Evolutionary conservation across 2,113 vertebrate species (phyloP).

Genomic region (Nothocercus julius): DNA sequence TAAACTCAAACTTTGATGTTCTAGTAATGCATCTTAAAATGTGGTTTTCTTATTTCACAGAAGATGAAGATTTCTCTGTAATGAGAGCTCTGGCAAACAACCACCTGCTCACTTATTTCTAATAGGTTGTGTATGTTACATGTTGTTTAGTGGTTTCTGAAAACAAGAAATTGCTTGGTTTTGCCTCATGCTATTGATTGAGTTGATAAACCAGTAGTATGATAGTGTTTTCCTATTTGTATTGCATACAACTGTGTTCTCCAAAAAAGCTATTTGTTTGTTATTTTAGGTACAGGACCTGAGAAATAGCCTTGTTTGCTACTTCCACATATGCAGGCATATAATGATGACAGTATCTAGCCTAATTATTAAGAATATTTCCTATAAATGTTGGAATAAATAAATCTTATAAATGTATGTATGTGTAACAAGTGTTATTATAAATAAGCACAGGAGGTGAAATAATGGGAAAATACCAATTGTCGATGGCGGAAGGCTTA

Average conservation of each 20-base stretch:
- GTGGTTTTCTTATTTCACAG: neutral
- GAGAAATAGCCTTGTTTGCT: neutral
- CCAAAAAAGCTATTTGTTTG: neutral
- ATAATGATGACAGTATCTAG: neutral
- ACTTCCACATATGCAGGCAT: neutral
- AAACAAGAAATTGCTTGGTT: neutral
- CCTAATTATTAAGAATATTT: neutral
- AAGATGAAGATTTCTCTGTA: neutral
- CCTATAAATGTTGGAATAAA: neutral
- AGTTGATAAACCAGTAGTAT: neutral
- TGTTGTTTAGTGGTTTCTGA: neutral
- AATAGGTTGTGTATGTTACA: neutral
- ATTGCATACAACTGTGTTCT: neutral
- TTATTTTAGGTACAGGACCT: neutral
- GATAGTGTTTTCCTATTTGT: neutral
- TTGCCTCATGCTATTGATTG: neutral
- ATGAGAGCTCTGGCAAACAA: neutral
- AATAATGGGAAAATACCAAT: neutral
- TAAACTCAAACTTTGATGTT: neutral
- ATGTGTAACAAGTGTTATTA: no score
- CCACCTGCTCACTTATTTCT: neutral
- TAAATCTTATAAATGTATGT: no score
- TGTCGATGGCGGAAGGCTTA: neutral
- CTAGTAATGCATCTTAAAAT: neutral
- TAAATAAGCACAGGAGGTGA: no score